Evolutionary conservation across 2,888 invertebrate genomes (phyloP).

Genomic region (Ennomos erosarius): DNA sequence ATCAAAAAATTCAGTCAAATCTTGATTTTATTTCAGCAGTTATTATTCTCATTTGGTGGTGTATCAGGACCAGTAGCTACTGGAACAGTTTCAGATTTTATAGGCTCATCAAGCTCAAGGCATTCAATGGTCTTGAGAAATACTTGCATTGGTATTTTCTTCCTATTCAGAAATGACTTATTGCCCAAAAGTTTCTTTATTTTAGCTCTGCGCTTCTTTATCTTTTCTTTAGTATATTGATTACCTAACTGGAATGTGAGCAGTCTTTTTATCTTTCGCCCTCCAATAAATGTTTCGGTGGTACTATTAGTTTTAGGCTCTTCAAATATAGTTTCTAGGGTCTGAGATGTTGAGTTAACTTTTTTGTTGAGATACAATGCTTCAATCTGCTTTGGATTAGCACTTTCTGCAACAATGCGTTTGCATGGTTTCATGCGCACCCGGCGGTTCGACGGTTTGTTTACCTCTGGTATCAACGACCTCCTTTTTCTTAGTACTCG

Average conservation of each 20-base stretch:
- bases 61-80: slow-evolving; percentile 42
- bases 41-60: slow-evolving; percentile 12
- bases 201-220: slow-evolving; percentile 85
- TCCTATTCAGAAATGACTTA: slow-evolving; percentile 78
- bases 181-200: slow-evolving; percentile 84
- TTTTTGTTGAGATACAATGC: slow-evolving; percentile 85
- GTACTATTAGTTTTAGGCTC: slow-evolving; percentile 81
- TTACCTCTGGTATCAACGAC: slow-evolving; percentile 63
- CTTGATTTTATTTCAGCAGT: no score
- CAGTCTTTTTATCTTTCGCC: slow-evolving; percentile 84
- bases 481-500: slow-evolving; percentile 74
- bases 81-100: slow-evolving; percentile 60
- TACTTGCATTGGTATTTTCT: slow-evolving; percentile 83
- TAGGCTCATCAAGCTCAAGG: slow-evolving; percentile 75
- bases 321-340: slow-evolving; percentile 87
- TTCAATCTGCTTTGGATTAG: slow-evolving; percentile 76
- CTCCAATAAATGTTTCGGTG: slow-evolving; percentile 75
- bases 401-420: slow-evolving; percentile 66
- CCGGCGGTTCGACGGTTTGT: slow-evolving; percentile 73
- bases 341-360: slow-evolving; percentile 79
- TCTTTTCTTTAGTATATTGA: slow-evolving; percentile 82
- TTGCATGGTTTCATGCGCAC: slow-evolving; percentile 80
- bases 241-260: slow-evolving; percentile 82
- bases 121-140: slow-evolving; percentile 84
- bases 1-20: no score